Conservation (phyloP, 2,797 vertebrate species). For the Macropodus opercularis region DNA sequence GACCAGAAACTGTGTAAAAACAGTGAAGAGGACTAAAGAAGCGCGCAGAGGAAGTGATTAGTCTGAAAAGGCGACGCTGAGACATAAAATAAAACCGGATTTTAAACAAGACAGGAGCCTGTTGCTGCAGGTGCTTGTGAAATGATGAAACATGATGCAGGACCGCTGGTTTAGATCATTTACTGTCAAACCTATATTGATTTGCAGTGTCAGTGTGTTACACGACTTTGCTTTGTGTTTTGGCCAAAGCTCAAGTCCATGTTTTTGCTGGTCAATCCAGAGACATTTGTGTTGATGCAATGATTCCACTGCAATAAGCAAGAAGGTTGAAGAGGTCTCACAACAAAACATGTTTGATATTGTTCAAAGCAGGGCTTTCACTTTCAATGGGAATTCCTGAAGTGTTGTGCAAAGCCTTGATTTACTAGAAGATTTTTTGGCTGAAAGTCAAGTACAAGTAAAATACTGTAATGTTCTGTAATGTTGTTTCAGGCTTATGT, state of each 20-base stretch:
- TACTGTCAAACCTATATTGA: background rate
- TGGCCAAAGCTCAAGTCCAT: no score
- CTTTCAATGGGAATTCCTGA: background rate
- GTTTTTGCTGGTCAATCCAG: background rate
- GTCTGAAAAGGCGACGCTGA: background rate
- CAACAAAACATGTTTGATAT: background rate
- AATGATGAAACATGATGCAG: background rate
- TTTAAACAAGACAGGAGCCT: background rate
- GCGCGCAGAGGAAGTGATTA: no score
- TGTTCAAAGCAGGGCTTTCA: background rate
- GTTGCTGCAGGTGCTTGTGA: slow-evolving; percentile 4
- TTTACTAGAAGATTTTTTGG: no score
- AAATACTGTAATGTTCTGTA: no score
- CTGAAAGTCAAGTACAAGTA: no score
- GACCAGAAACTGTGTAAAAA: background rate
- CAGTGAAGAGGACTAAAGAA: background rate
- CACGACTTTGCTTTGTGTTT: no score
- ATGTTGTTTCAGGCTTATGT: no score
- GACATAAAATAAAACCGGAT: background rate
- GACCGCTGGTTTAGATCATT: slow-evolving; percentile 11
- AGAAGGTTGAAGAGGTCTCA: no score
- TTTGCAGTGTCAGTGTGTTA: no score
- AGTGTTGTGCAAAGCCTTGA: no score
- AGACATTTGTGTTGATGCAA: no score
- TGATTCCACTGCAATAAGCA: background rate